These are phyloP conservation scores for Petrocephalus zakoni DNA, from an alignment of 2,113 vertebrate species.

Conservation along the genomic window DNA sequence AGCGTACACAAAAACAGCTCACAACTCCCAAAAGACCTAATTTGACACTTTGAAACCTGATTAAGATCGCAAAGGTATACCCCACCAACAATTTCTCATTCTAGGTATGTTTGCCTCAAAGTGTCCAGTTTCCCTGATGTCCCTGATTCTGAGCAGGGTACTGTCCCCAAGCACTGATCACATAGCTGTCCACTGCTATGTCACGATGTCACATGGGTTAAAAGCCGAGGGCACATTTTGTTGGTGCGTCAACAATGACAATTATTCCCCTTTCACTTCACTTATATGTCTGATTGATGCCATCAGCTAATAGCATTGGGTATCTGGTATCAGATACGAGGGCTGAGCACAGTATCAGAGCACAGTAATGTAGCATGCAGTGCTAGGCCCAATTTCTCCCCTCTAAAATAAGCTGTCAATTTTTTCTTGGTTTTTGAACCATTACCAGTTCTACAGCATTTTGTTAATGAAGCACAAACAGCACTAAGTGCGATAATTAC, in stretches of 20 bases:
- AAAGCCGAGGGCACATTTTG: too few relatives aligned
- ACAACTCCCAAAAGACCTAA: background rate
- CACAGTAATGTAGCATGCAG: background rate
- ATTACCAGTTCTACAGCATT: background rate
- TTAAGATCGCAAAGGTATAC: too few relatives aligned
- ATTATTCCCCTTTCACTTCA: too few relatives aligned
- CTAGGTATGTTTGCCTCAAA: too few relatives aligned
- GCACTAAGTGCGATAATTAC: background rate
- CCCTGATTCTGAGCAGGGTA: too few relatives aligned
- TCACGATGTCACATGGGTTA: too few relatives aligned
- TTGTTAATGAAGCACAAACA: background rate
- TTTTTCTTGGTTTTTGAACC: background rate
- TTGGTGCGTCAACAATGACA: too few relatives aligned
- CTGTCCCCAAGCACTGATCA: too few relatives aligned
- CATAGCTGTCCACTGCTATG: too few relatives aligned
- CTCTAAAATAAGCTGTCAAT: background rate
- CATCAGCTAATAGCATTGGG: background rate
- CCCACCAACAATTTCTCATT: too few relatives aligned
- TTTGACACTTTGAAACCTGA: background rate
- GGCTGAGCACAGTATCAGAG: background rate
- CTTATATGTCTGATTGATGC: background rate
- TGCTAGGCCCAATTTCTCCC: too few relatives aligned
- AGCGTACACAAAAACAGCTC: background rate
- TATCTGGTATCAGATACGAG: background rate
- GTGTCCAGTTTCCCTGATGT: background rate